A percentile compares a stretch with the other conserved stretches of the same genome.
These are phyloP conservation scores for Nematostella vectensis DNA, from an alignment of 92 coral and sea anemone genomes.

Conservation along the genomic window DNA sequence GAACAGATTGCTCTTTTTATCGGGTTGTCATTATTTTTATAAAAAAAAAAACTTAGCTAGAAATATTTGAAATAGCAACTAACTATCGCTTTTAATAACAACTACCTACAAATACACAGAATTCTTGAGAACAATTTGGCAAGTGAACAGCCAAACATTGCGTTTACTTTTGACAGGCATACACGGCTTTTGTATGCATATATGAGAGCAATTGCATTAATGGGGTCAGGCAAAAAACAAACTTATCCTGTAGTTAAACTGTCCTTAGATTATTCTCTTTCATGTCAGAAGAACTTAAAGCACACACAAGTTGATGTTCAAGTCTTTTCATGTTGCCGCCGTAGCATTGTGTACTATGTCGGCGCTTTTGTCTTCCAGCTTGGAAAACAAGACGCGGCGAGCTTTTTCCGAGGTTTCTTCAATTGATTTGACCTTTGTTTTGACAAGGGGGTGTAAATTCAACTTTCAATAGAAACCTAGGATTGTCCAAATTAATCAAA, in stretches of 20 bases:
- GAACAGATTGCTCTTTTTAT: background rate
- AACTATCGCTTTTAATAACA: background rate
- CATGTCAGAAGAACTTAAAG: background rate
- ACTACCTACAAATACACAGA: background rate
- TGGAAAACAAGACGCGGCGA: constrained; percentile 28
- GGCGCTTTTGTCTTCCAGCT: constrained; percentile 19
- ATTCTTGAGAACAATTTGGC: too few relatives aligned
- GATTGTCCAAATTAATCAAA: constrained; percentile 54
- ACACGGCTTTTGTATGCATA: too few relatives aligned
- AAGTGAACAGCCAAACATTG: constrained; percentile 3
- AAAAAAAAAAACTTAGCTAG: background rate
- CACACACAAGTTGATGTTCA: background rate
- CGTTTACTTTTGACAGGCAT: constrained; percentile 6
- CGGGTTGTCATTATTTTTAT: background rate
- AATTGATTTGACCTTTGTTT: constrained; percentile 72
- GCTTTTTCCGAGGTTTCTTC: constrained; percentile 33
- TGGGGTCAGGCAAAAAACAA: constrained; percentile 14
- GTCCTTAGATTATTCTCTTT: background rate
- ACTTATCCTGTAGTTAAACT: background rate
- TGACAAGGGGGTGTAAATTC: constrained; percentile 82
- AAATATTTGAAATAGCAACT: background rate
- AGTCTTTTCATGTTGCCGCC: constrained; percentile 4
- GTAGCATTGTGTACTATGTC: constrained; percentile 4
- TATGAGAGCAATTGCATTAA: background rate
- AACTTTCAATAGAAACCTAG: constrained; percentile 38